phyloP scores from a whole-genome alignment of 2,797 vertebrate species.

The Valencia hispanica region DNA sequence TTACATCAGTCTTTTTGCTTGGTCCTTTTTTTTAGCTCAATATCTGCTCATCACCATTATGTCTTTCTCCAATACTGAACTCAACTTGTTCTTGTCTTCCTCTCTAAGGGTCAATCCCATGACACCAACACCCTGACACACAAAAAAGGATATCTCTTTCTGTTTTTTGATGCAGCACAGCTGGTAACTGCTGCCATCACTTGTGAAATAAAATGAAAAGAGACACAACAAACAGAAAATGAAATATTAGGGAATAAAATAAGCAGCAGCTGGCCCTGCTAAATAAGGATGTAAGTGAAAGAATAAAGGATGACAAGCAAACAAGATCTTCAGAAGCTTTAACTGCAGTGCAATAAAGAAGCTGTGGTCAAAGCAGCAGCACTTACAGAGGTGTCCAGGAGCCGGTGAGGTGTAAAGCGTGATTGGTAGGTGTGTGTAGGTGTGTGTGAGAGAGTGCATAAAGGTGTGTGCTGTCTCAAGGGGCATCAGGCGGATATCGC shows the following conservation, averaged over 20 bases:
- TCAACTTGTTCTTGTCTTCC: conserved; percentile 25
- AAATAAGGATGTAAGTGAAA: not conserved
- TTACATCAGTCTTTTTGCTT: not conserved
- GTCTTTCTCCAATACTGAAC: conserved; percentile 11
- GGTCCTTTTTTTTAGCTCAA: too few relatives aligned
- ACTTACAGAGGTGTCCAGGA: conserved; percentile 60
- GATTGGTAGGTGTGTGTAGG: not conserved
- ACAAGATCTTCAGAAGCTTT: not conserved
- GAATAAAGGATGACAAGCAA: conserved; percentile 12
- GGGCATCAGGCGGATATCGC: conserved; percentile 63
- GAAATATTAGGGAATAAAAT: not conserved
- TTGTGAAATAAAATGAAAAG: not conserved
- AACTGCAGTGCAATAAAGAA: conserved; percentile 39
- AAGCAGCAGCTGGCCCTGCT: not conserved
- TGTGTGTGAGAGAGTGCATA: conserved; percentile 3
- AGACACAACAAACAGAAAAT: conserved; percentile 7
- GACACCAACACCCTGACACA: not conserved
- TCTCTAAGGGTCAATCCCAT: not conserved
- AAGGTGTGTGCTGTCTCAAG: conserved; percentile 35
- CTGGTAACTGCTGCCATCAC: not conserved
- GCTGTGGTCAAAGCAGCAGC: conserved; percentile 54
- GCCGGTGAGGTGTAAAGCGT: conserved; percentile 20
- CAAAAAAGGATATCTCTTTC: not conserved
- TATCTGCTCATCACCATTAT: conserved; percentile 3
- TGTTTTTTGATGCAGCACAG: conserved; percentile 7